Base-by-base conservation (phyloP, 2,797 vertebrate species). In the Pitangus sulphuratus region DNA sequence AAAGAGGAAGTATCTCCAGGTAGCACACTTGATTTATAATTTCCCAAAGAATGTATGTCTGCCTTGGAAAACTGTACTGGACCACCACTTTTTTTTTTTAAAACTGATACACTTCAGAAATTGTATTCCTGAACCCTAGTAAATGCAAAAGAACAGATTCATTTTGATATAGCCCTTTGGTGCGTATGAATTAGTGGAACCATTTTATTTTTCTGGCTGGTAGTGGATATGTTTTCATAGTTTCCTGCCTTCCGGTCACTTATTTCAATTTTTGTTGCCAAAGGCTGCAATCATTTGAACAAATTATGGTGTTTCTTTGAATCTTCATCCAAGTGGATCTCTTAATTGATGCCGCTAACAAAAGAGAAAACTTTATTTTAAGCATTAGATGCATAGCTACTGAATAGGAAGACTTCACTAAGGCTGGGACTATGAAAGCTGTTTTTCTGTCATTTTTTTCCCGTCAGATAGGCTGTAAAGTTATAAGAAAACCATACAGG, bases 1-100 rank as follows among this genome's bases (percentile, higher is more conserved):
- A 99, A 99, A 95, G 99, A 99, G 79, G 99, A 99, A 91, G 99
- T 99, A 87, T 99, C 99, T 84, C 99, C 99, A 98, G 99, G 99
- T 99, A 98, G 93, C 25, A 35, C 10, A 11, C 31, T 69, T 88
- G 22, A 24, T 64, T 56, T 80, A 35, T 35, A 35, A 50, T 78
- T 76, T 94, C 33, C 45, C 18, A 53, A 58, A 69, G 39, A 57
- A 53, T 66, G 15, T 22, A 3, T 62, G 9, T 69, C 51, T 60
- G 19, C 58, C 6, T 3, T 82, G 77, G 39, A 58, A 90, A 81
- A 48, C 33, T 60, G 3, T 31, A 8, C 58, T 56, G 53, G 33
- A 28, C 35, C 3, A 54, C 15, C 40, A 25, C 3, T 8, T 39
- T 53, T 60, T 65, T 22, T 44, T 31, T 7, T n/a, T n/a, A n/a